Conservation (phyloP, 2,113 vertebrate genomes). For the Poeciliopsis prolifica region DNA sequence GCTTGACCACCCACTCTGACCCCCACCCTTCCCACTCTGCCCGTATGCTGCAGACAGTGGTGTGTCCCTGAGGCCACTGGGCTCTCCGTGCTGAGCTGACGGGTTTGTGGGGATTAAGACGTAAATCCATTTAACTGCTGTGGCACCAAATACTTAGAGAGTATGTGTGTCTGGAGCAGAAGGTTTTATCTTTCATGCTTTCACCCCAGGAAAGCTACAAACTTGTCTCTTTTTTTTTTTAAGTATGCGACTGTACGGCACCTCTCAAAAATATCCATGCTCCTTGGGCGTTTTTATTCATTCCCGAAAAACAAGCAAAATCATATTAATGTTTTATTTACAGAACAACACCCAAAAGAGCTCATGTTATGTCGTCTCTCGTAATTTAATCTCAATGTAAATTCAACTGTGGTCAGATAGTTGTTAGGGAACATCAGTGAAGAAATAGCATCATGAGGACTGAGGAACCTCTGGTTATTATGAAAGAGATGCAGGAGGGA, state of each 20-base stretch:
- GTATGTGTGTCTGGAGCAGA: background rate
- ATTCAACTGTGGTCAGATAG: background rate
- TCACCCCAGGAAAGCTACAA: background rate
- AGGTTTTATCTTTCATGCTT: background rate
- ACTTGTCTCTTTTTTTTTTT: background rate
- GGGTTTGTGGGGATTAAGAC: constrained; percentile 1
- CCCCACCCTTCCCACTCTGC: constrained; percentile 7
- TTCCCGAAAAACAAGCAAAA: background rate
- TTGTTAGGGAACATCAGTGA: too few relatives aligned
- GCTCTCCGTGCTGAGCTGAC: constrained; percentile 6
- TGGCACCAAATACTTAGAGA: background rate
- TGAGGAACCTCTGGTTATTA: too few relatives aligned
- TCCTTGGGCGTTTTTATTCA: too few relatives aligned
- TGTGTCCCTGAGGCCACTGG: constrained; percentile 22
- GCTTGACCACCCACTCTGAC: constrained; percentile 64
- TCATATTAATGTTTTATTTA: background rate
- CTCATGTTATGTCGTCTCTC: background rate
- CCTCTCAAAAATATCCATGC: background rate
- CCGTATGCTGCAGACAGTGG: constrained; percentile 4
- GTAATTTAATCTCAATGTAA: background rate
- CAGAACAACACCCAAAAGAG: background rate
- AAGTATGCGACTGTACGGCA: background rate
- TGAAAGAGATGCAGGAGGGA: too few relatives aligned
- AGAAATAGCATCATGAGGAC: too few relatives aligned
- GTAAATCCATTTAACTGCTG: background rate